A percentile compares a stretch with the other conserved stretches of the same genome.
These are phyloP conservation scores for Melanotaenia pygmaea DNA, from an alignment of 2,797 vertebrate species.

Conservation along the genomic window DNA sequence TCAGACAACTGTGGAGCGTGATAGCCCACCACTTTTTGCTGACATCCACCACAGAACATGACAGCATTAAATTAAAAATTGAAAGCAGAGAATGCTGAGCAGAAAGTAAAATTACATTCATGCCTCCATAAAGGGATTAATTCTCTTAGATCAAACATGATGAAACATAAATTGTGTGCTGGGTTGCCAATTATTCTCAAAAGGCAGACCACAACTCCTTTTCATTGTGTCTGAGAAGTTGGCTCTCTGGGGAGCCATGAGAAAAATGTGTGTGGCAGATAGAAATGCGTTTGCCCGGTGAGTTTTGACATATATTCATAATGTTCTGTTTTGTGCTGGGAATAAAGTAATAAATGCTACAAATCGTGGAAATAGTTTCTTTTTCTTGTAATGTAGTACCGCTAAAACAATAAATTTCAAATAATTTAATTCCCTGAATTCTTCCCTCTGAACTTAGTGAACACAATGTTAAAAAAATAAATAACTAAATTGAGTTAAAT, in stretches of 20 bases:
- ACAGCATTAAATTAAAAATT: constrained; percentile 3
- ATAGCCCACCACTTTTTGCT: constrained; percentile 7
- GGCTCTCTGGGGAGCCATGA: constrained; percentile 18
- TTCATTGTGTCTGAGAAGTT: constrained; percentile 5
- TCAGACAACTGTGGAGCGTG: constrained; percentile 1
- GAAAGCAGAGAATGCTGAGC: neutral
- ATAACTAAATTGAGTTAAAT: too few species aligned
- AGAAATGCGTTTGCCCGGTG: neutral
- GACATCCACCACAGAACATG: constrained; percentile 11
- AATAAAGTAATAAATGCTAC: constrained; percentile 29
- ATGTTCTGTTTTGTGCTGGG: constrained; percentile 4
- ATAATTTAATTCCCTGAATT: too few species aligned
- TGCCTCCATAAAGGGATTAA: neutral
- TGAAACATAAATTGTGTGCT: constrained; percentile 1
- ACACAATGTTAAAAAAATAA: too few species aligned
- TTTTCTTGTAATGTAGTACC: constrained; percentile 20
- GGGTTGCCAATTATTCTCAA: constrained; percentile 3
- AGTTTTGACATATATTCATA: constrained; percentile 10
- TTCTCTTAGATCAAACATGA: constrained; percentile 24
- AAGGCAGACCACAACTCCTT: constrained; percentile 10
- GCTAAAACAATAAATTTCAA: constrained; percentile 10
- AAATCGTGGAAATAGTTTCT: constrained; percentile 18
- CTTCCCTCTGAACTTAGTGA: too few species aligned
- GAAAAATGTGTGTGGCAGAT: constrained; percentile 6
- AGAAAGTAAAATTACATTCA: neutral